Base-by-base conservation (phyloP, 2,797 vertebrate genomes). In the Furcifer pardalis region DNA sequence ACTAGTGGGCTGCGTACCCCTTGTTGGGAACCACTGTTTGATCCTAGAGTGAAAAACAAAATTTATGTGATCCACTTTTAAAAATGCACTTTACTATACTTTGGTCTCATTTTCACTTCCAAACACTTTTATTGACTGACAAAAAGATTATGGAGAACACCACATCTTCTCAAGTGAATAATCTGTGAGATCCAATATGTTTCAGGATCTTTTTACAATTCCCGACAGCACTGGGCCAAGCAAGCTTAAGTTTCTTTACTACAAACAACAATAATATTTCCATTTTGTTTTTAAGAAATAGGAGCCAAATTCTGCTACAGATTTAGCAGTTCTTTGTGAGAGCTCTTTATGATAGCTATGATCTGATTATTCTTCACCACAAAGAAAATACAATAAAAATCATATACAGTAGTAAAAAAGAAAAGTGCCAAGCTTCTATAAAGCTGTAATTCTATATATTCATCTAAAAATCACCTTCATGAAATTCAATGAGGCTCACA, bases 301-400 rank as follows among this genome's bases (percentile, higher is more conserved):
- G 21, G n/a, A 90, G 66, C 44, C 85, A 91, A 88, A 77, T 37
- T 90, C 66, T 81, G 84, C 17, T 68, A 87, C 63, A 81, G 63
- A 68, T 84, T 23, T 73, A 91, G 68, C 72, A 89, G 62, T 85
- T 85, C 85, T 83, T 75, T 89, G 83, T 89, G 73, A 76, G 35
- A 73, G 77, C 90, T 81, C 73, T 90, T 77, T 91, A 91, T 74
- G 91, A 69, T 8, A 86, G 13, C 12, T 83, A 68, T 86, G 71
- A 84, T 85, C 85, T 89, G 86, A 79, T 81, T 76, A 87, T 56
- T 76, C 86, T 32, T 81, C 42, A 19, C 4, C 37, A 71, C 42
- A 30, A 65, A n/a, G 62, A 30, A 74, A 87, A 68, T 56, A 86
- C 62, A 90, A 49, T 65, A 35, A 49, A 83, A 42, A 83, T 90